A percentile compares a stretch with the other conserved stretches of the same genome.
Evolutionary conservation across 1,140 invertebrate genomes (phyloP).

Genomic region (Limonius californicus): DNA sequence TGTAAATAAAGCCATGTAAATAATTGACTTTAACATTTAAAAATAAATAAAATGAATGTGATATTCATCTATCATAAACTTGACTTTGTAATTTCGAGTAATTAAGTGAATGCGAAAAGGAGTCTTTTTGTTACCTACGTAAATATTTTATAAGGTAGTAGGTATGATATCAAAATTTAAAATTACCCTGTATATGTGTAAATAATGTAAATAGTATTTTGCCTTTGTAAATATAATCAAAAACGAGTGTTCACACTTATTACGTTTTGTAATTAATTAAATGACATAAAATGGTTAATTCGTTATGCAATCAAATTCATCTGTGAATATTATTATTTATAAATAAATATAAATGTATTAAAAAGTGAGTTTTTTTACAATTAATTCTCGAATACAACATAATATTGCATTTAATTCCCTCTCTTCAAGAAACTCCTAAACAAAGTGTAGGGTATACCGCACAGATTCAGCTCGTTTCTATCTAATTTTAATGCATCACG

Average conservation of each 20-base stretch:
- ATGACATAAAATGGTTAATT: constrained; percentile 12
- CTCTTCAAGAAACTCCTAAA: too few species aligned
- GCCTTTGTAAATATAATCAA: constrained; percentile 15
- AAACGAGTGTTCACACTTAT: constrained; percentile 5
- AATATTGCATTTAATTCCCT: too few species aligned
- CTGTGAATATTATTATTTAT: constrained; percentile 29
- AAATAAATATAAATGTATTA: constrained; percentile 27
- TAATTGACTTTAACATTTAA: neutral
- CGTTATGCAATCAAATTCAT: constrained; percentile 30
- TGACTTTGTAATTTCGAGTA: neutral
- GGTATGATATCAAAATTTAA: neutral
- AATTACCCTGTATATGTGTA: constrained; percentile 8
- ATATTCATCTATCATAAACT: constrained; percentile 12
- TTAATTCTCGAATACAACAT: too few species aligned
- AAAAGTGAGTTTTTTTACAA: neutral
- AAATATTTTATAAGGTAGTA: neutral
- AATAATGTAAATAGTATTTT: constrained; percentile 11
- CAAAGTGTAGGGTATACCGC: too few species aligned
- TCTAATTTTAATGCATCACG: too few species aligned
- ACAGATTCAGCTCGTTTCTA: too few species aligned
- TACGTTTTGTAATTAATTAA: constrained; percentile 13
- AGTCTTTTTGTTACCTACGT: neutral
- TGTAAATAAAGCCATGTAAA: neutral
- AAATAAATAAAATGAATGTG: constrained; percentile 9
- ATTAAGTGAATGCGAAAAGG: neutral